Conservation (phyloP, 2,113 vertebrate species). For the Bubo bubo region DNA sequence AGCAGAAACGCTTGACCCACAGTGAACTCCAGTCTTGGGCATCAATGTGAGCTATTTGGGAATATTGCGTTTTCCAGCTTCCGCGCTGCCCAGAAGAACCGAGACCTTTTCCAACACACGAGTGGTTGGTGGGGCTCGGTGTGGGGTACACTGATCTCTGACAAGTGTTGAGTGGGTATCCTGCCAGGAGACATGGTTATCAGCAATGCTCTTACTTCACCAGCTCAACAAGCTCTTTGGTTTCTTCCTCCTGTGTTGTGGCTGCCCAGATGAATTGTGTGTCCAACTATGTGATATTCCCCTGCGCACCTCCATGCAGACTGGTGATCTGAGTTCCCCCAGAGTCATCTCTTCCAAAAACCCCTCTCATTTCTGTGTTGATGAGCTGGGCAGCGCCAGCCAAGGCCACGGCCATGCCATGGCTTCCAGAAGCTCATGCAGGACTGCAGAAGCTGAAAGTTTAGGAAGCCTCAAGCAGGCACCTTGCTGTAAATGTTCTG, state of each 20-base stretch:
- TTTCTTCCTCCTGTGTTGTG: neutral
- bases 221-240: neutral
- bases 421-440: neutral
- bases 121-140: neutral
- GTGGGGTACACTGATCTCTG: neutral
- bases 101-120: neutral
- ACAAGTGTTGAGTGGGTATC: neutral
- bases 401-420: fast-evolving
- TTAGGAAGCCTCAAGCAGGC: neutral
- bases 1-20: neutral
- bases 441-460: neutral
- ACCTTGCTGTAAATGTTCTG: neutral
- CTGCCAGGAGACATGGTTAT: neutral
- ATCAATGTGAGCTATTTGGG: neutral
- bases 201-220: neutral
- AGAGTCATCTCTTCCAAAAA: neutral
- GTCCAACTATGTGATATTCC: fast-evolving
- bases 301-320: neutral
- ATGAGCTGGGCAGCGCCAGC: neutral
- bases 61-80: neutral
- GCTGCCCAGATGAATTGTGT: fast-evolving
- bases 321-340: neutral
- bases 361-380: neutral
- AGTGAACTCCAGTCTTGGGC: neutral
- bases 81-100: neutral